Base-by-base conservation (phyloP, 2,113 vertebrate genomes). In the Catharus bicknelli region DNA sequence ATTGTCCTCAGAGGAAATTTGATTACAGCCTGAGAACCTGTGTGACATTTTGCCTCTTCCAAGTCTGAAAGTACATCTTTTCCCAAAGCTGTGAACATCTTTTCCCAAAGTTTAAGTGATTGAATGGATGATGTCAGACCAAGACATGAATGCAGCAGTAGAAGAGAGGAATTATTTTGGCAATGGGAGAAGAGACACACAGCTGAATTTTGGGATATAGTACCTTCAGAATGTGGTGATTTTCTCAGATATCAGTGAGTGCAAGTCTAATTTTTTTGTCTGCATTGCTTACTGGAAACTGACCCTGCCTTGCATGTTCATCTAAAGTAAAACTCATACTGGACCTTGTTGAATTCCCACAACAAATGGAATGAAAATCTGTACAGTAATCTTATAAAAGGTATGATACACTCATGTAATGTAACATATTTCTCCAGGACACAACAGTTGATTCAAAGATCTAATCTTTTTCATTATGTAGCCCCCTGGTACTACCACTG, bases 251-350 rank as follows among this genome's bases (percentile, higher is more conserved):
- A 61, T 7, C 47, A 88, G 30, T 6, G 4, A 3, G 10, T 61
- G n/a, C 23, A 34, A 18, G 16, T 55, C 63, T 50, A 29, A 18
- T 25, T 67, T 25, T 74, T 62, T 88, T 40, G 16, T 25, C 26
- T 53, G 1, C 16, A 23, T 36, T 48, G 6, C 10, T n/a, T 38
- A 16, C 5, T 38, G 40, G 13, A 57, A 90, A 77, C 11, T 45
- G 73, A 68, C 4, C 4, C 9, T 4, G 0, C 12, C 43, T 51
- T 51, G 15, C 20, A 30, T 1, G 0, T 30, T 42, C 27, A 40
- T 27, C 19, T 45, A 4, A 72, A 58, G 40, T 45, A 53, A 93
- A 83, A 23, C 13, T 50, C 34, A 9, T 38, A 4, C 2, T 26
- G 29, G 45, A 55, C 7, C 13, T 29, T 9, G 5, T 8, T 76